Evolutionary conservation across 2,888 invertebrate species (phyloP).

Genomic region (Zonitis immaculata): DNA sequence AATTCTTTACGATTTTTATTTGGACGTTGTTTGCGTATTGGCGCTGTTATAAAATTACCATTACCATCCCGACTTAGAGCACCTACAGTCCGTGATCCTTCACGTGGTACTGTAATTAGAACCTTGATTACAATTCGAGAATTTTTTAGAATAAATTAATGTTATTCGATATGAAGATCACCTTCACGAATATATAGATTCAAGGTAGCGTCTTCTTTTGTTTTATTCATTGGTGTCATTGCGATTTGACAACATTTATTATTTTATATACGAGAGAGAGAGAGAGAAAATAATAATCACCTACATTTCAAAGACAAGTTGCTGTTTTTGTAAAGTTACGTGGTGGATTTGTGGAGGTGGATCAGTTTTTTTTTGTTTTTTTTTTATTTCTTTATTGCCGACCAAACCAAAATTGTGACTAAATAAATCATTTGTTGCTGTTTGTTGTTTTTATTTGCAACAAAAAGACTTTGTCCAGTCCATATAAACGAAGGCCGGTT

Average conservation of each 20-base stretch:
- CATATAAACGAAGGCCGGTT: neutral
- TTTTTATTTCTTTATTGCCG: no score
- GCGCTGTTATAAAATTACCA: slow-evolving; percentile 47
- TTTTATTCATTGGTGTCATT: slow-evolving; percentile 1
- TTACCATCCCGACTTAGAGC: slow-evolving; percentile 51
- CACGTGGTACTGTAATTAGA: slow-evolving; percentile 49
- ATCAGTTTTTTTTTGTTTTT: no score
- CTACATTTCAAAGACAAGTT: slow-evolving; percentile 2
- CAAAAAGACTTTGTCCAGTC: neutral
- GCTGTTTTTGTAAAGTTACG: slow-evolving; percentile 1
- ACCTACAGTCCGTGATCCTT: slow-evolving; percentile 47
- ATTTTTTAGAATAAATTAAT: no score
- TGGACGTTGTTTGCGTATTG: slow-evolving; percentile 59
- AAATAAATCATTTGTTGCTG: neutral
- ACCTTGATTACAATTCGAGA: neutral
- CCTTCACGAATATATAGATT: slow-evolving; percentile 9
- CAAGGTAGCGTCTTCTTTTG: neutral
- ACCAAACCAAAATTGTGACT: neutral
- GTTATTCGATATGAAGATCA: neutral
- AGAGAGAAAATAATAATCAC: no score
- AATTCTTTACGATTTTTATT: slow-evolving; percentile 68
- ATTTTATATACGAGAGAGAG: no score
- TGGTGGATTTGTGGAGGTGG: no score
- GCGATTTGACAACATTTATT: slow-evolving; percentile 1
- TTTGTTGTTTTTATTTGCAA: neutral